These are phyloP conservation scores for Asobara japonica DNA, from an alignment of 1,140 invertebrate genomes.

Conservation along the genomic window DNA sequence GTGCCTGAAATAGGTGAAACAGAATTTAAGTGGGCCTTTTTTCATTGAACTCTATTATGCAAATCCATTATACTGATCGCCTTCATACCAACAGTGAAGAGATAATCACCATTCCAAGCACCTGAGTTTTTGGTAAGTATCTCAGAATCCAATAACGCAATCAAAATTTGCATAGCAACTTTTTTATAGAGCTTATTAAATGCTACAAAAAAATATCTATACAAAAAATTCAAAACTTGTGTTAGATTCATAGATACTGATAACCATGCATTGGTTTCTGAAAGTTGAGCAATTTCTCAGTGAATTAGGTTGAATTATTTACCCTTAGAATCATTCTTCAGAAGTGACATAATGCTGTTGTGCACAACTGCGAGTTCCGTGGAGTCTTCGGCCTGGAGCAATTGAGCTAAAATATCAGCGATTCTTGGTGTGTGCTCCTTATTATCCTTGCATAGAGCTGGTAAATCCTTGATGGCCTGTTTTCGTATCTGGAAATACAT, in stretches of 20 bases:
- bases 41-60: not conserved
- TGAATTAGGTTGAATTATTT: not conserved
- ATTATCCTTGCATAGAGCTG: conserved; percentile 85
- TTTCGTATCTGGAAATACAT: conserved; percentile 82
- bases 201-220: too few relatives aligned
- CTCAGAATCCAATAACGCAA: too few relatives aligned
- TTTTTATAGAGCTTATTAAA: too few relatives aligned
- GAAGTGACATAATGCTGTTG: conserved; percentile 73
- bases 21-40: not conserved
- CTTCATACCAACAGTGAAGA: too few relatives aligned
- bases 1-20: conserved; percentile 67
- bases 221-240: too few relatives aligned
- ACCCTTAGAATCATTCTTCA: conserved; percentile 74
- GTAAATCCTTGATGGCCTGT: conserved; percentile 94
- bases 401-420: conserved; percentile 90
- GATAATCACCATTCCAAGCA: too few relatives aligned
- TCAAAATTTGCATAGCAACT: too few relatives aligned
- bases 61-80: too few relatives aligned
- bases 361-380: conserved; percentile 84
- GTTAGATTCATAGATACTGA: too few relatives aligned
- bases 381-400: conserved; percentile 86
- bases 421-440: conserved; percentile 87
- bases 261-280: too few relatives aligned
- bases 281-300: too few relatives aligned
- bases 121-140: too few relatives aligned